Percentiles rank a stretch among this genome's conserved stretches.
Evolutionary conservation across 1,140 invertebrate genomes (phyloP).

Genomic region (Calliopsis andreniformis): DNA sequence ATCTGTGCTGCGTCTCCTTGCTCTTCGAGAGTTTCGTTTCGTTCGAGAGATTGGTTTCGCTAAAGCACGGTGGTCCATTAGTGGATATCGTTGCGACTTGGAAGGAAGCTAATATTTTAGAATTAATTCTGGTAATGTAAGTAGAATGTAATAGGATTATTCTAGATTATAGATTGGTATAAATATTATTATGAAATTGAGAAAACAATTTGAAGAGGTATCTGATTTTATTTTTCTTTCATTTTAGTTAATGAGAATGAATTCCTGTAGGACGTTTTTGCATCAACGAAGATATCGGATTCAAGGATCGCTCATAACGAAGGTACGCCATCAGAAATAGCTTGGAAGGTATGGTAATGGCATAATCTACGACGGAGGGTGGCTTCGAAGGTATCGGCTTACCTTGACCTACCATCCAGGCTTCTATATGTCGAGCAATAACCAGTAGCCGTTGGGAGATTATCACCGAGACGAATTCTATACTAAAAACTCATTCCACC

Average conservation of each 20-base stretch:
- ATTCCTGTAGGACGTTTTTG: background rate
- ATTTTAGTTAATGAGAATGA: background rate
- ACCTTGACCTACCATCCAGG: conserved; percentile 42
- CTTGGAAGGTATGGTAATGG: conserved; percentile 36
- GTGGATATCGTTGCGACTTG: too few relatives aligned
- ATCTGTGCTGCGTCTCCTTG: conserved; percentile 19
- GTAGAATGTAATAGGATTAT: too few relatives aligned
- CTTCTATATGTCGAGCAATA: conserved; percentile 57
- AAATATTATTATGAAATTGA: too few relatives aligned
- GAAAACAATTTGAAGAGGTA: too few relatives aligned
- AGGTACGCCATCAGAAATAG: conserved; percentile 28
- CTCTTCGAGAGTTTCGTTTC: background rate
- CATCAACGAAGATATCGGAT: background rate
- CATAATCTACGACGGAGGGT: conserved; percentile 41
- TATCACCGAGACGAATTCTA: conserved; percentile 77
- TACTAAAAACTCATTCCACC: conserved; percentile 72
- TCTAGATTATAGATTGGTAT: too few relatives aligned
- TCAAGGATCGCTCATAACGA: background rate
- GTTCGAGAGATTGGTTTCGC: background rate
- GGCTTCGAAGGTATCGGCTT: conserved; percentile 45
- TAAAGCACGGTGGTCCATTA: too few relatives aligned
- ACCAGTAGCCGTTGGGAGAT: conserved; percentile 75
- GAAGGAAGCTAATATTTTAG: background rate
- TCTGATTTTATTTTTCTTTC: too few relatives aligned
- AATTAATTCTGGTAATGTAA: background rate